Conservation (phyloP, 2,888 invertebrate genomes). For the Ophioninae sp. region DNA sequence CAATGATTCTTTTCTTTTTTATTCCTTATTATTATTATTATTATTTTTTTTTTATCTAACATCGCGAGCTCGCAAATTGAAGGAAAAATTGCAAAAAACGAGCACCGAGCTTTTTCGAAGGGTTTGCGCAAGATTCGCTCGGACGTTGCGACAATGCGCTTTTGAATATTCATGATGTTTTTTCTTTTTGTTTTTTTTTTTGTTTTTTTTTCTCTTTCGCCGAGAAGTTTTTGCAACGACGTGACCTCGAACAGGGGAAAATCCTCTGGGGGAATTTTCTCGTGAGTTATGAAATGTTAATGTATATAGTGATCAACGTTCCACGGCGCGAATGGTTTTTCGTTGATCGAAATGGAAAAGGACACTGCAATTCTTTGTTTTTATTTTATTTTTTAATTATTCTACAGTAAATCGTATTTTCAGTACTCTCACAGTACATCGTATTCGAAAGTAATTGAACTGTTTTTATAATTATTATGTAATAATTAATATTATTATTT, state of each 20-base stretch:
- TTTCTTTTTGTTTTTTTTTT: no score
- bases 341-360: not conserved
- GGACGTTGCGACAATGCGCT: not conserved
- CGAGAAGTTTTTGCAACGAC: not conserved
- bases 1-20: not conserved
- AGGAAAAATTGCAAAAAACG: not conserved
- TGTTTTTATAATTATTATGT: no score
- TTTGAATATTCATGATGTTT: constrained; percentile 34
- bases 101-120: not conserved
- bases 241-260: not conserved
- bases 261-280: not conserved
- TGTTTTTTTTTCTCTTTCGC: not conserved
- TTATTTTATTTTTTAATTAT: not conserved
- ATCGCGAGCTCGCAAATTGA: not conserved
- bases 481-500: no score
- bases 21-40: not conserved
- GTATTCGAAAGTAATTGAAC: no score
- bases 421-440: no score
- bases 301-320: not conserved
- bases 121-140: not conserved
- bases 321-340: not conserved
- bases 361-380: not conserved
- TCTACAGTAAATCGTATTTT: no score
- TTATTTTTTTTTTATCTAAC: not conserved
- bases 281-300: not conserved